These are phyloP conservation scores for Cerceris rybyensis DNA, from an alignment of 2,888 invertebrate species.

Conservation along the genomic window DNA sequence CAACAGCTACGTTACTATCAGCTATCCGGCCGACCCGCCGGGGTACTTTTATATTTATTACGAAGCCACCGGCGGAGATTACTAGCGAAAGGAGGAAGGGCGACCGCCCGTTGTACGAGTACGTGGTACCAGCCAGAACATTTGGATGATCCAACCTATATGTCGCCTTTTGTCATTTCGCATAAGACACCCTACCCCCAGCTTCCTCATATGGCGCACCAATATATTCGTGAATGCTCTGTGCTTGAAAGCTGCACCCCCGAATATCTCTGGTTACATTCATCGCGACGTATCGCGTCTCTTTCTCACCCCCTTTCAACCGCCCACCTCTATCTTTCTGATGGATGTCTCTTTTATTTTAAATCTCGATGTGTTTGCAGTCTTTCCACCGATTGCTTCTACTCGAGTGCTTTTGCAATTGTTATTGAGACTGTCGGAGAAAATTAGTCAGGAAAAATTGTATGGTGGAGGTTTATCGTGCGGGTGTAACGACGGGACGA, in stretches of 20 bases:
- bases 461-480: too few species aligned
- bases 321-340: conserved; percentile 15
- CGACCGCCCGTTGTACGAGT: conserved; percentile 12
- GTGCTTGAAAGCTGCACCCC: conserved; percentile 5
- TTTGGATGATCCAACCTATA: conserved; percentile 68
- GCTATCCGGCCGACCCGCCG: conserved; percentile 49
- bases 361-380: not conserved
- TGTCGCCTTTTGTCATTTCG: conserved; percentile 75
- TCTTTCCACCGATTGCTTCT: not conserved
- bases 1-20: conserved; percentile 64
- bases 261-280: conserved; percentile 27
- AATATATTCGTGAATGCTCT: conserved; percentile 33
- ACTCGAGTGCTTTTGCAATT: not conserved
- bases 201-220: conserved; percentile 28
- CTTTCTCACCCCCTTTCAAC: conserved; percentile 31
- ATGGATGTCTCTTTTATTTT: conserved; percentile 14
- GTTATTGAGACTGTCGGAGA: too few species aligned
- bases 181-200: conserved; percentile 55
- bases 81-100: conserved; percentile 52
- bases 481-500: too few species aligned
- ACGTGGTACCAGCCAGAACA: conserved; percentile 32
- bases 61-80: conserved; percentile 74
- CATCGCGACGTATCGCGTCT: conserved; percentile 36
- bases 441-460: too few species aligned
- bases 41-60: conserved; percentile 80